A percentile compares a stretch with the other conserved stretches of the same genome.
phyloP scores from a whole-genome alignment of 2,113 vertebrate genomes.

The Mirounga angustirostris region DNA sequence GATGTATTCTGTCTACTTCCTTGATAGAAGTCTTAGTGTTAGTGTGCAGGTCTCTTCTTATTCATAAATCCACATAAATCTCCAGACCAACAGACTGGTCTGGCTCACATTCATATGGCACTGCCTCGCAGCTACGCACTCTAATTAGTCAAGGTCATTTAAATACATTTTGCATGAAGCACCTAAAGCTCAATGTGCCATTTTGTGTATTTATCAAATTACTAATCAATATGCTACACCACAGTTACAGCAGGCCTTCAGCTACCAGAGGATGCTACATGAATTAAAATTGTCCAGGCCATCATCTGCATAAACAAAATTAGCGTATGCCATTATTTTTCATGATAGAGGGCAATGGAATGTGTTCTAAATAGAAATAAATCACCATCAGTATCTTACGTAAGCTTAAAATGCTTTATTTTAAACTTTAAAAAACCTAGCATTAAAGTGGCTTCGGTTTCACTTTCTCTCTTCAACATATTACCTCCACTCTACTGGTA shows the following conservation, averaged over 20 bases:
- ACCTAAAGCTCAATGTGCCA: constrained; percentile 86
- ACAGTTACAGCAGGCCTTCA: constrained; percentile 84
- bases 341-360: constrained; percentile 76
- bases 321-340: constrained; percentile 78
- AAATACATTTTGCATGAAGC: constrained; percentile 90
- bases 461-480: constrained; percentile 88
- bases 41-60: constrained; percentile 51
- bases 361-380: constrained; percentile 74
- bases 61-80: constrained; percentile 80
- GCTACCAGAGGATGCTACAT: constrained; percentile 82
- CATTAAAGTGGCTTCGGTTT: constrained; percentile 89
- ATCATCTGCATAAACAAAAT: constrained; percentile 85
- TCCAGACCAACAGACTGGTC: constrained; percentile 79
- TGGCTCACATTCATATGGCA: constrained; percentile 74
- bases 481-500: constrained; percentile 88
- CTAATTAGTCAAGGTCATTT: constrained; percentile 90
- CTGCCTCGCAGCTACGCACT: constrained; percentile 84
- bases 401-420: constrained; percentile 82
- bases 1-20: not conserved
- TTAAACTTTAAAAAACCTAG: constrained; percentile 86
- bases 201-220: constrained; percentile 91
- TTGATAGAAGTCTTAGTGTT: constrained; percentile 10
- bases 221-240: constrained; percentile 90
- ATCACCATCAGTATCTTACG: constrained; percentile 81
- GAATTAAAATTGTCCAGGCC: constrained; percentile 87